Base-by-base conservation (phyloP, 23 tunicate genomes). In the Ascidia mentula region DNA sequence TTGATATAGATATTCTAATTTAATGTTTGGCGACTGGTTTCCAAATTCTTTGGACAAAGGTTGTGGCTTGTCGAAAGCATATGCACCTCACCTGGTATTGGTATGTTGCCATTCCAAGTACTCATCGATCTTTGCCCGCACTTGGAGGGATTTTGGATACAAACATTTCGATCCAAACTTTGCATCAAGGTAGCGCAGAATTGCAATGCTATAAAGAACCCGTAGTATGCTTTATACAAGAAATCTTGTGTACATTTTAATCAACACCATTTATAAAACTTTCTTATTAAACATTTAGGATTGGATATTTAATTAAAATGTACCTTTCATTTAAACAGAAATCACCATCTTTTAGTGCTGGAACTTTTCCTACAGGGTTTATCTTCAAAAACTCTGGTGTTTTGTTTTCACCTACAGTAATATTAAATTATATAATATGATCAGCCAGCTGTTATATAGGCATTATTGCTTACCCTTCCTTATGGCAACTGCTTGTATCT, bases 291-390 rank as follows among this genome's bases (percentile, higher is more conserved):
- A 42, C 15, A 15, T 9, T 42, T 42, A 9, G 53, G 53, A 42
- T 12, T 15, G 12, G 15, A 42, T 42, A 42, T 9, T 42, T 42
- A 9, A 42, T 42, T 24, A 18, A 26, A 73, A 12, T 13, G 9
- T 60, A 89, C 95, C 95, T 89, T 60, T 89, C 95, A 0, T 88
- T 89, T 73, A 89, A 65, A 33, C 78, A 34, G 34, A 89, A 89
- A 20, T 71, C 82, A 60, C 65, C 77, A 45, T 89, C 95, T 18
- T 70, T 80, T 22, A 89, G 70, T n/a, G 71, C 87, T 8, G 95
- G 95, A 7, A 89, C 81, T 69, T 83, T 83, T 60, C 95, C 95
- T 0, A 83, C 53, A 46, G 95, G 95, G 69, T 89, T 89, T 31
- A 89, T 72, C 80, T 84, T 83, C 32, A 89, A 40, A 65, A 45